phyloP scores from a whole-genome alignment of 2,113 vertebrate species.

The Leucosticte australis region DNA sequence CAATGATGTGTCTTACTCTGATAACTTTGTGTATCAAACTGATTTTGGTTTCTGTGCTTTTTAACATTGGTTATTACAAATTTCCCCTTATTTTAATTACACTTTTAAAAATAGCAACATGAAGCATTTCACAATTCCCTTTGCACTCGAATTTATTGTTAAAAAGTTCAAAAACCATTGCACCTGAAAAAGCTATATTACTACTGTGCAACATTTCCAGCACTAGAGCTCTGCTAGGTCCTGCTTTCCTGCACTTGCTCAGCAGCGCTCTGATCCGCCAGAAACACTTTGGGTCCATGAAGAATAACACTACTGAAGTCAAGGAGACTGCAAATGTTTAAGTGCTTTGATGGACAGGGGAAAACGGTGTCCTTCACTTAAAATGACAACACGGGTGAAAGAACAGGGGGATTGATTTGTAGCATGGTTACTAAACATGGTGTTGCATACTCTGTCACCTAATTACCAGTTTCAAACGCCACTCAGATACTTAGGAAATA shows the following conservation, averaged over 20 bases:
- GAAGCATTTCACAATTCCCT: not conserved
- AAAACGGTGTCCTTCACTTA: not conserved
- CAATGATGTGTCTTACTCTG: not conserved
- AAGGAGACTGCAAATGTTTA: not conserved
- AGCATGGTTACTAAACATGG: not conserved
- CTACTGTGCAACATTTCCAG: not conserved
- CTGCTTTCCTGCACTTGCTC: not conserved
- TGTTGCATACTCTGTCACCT: not conserved
- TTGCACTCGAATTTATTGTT: not conserved
- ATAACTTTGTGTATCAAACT: not conserved
- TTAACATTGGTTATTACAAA: not conserved
- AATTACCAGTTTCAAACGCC: not conserved
- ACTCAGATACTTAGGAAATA: not conserved
- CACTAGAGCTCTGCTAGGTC: not conserved
- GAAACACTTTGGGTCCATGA: not conserved
- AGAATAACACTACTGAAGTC: not conserved
- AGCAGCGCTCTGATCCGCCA: not conserved
- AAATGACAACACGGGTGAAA: not conserved
- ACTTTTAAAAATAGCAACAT: not conserved
- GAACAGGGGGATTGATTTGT: not conserved
- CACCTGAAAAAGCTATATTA: not conserved
- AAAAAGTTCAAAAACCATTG: not conserved
- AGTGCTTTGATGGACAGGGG: not conserved
- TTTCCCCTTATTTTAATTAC: not conserved
- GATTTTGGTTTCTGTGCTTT: not conserved